Conservation (phyloP, 2,113 vertebrate genomes). For the Setophaga kirtlandii region DNA sequence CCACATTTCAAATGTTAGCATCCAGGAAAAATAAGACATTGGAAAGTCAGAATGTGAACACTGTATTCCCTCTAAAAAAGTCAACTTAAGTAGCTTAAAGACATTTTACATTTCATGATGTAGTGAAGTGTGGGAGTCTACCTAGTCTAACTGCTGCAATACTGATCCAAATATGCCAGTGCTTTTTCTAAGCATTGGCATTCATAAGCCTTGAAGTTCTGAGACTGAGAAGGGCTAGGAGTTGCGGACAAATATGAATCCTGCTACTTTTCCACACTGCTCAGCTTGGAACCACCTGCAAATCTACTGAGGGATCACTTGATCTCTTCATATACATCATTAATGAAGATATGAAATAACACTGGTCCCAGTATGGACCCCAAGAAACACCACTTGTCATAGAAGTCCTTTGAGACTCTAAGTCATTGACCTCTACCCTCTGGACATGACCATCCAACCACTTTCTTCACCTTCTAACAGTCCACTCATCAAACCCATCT, state of each 20-base stretch:
- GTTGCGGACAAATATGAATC: background rate
- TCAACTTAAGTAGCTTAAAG: background rate
- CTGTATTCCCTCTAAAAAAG: background rate
- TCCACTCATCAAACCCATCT: background rate
- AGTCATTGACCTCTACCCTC: background rate
- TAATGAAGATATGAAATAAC: background rate
- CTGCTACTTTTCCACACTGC: background rate
- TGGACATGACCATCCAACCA: background rate
- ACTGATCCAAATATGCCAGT: background rate
- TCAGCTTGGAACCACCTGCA: background rate
- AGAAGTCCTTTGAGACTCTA: background rate
- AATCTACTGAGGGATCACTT: background rate
- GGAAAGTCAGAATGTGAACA: background rate
- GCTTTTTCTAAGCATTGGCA: background rate
- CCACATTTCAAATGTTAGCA: background rate
- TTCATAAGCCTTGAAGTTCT: background rate
- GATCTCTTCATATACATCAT: background rate
- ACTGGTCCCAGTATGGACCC: background rate
- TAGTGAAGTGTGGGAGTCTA: background rate
- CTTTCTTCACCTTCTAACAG: background rate
- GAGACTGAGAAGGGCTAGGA: background rate
- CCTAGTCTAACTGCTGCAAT: background rate
- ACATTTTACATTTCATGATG: background rate
- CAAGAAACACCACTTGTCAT: background rate
- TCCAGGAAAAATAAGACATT: background rate